Evolutionary conservation across 2,888 invertebrate genomes (phyloP), one percentile per base, ranked within the genome.

Genomic region (Exephanes ischioxanthus): DNA sequence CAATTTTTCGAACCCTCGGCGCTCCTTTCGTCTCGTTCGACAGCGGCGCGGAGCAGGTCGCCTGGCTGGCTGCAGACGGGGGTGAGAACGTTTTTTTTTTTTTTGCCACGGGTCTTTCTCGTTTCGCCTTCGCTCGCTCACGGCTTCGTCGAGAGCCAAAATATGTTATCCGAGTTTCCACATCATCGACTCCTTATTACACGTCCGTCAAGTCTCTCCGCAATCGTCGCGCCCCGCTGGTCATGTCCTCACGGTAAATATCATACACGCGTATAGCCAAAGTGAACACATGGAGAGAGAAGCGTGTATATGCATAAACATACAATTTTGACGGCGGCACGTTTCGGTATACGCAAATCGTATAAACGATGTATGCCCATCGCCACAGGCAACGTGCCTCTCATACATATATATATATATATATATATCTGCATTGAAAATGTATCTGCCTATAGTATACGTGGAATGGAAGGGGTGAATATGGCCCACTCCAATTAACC

Each of bases 141-240:
- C 9, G 45, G 55, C 68, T 68, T 78, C 77, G 78, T 70, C 78
- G 61, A 70, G 45, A 70, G 78, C 70, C 78, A 61, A 78, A 78
- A 78, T 78, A 78, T 78, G 78, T 78, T 78, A 78, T 78, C 78
- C 78, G 78, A 48, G 33, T 78, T 78, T 70, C 78, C 78, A 78
- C 78, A 78, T 78, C 78, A 78, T 78, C 70, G 78, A 45, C 78
- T 78, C 70, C 78, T 78, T 70, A 78, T 78, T 78, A 78, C 78
- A 78, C 78, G 78, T 78, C 78, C 78, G 78, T 78, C 78, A 78
- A 70, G 58, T 70, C 78, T 61, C 45, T 68, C 19, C 61, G 61
- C 19, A 30, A 78, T 19, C 58, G 48, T 55, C 48, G 45, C 48
- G 45, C 45, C 58, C 48, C 37, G 33, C 51, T 67, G 77, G 66